These are phyloP conservation scores for Pelmatolapia mariae DNA, from an alignment of 2,113 vertebrate genomes.

Conservation along the genomic window DNA sequence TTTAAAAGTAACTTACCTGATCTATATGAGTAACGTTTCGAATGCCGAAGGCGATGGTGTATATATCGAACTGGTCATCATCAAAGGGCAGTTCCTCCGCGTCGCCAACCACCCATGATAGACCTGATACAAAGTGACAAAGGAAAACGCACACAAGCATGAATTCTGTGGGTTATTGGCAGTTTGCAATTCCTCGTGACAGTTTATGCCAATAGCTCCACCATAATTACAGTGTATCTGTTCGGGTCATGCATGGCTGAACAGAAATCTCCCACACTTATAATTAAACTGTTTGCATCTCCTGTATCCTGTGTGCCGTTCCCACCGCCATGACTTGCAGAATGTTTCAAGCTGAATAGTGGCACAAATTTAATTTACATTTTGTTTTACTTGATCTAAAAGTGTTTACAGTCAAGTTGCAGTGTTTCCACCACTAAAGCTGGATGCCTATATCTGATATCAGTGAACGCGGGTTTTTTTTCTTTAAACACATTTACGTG, in stretches of 20 bases:
- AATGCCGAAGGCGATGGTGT: conserved; percentile 95
- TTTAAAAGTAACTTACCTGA: conserved; percentile 15
- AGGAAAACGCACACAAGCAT: neutral
- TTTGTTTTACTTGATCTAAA: neutral
- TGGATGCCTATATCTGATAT: fast-evolving
- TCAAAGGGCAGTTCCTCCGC: conserved; percentile 94
- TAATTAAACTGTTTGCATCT: neutral
- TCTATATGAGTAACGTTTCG: conserved; percentile 91
- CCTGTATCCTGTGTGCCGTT: neutral
- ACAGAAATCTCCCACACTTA: neutral
- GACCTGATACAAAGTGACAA: conserved; percentile 67
- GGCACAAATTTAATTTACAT: neutral
- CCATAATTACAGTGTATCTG: neutral
- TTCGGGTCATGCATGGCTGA: neutral
- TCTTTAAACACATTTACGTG: neutral
- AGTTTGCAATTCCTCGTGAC: neutral
- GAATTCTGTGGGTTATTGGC: neutral
- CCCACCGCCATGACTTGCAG: neutral
- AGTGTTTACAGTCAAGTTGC: neutral
- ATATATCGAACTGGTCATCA: conserved; percentile 90
- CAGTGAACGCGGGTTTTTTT: neutral
- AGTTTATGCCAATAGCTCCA: neutral
- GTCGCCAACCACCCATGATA: conserved; percentile 91
- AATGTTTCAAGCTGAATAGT: neutral
- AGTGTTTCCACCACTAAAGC: neutral